Conservation (phyloP, 2,113 vertebrate species). For the Pollimyrus isidori region DNA sequence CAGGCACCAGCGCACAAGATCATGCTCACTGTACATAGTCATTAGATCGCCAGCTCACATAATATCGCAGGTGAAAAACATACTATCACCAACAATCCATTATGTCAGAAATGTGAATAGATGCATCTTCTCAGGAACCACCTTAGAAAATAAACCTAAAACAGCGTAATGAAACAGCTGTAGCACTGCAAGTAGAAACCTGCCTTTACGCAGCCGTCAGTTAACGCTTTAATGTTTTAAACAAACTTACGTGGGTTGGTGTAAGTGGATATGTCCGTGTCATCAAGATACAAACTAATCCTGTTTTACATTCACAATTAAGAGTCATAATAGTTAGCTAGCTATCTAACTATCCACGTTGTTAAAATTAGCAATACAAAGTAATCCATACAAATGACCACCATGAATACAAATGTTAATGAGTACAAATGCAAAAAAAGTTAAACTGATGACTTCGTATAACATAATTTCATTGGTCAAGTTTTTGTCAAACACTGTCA, state of each 20-base stretch:
- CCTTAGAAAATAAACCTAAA: neutral
- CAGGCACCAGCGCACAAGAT: neutral
- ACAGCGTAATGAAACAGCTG: neutral
- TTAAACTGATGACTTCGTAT: neutral
- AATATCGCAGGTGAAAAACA: neutral
- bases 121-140: neutral
- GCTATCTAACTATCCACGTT: neutral
- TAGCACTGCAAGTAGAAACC: neutral
- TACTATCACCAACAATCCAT: neutral
- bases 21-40: neutral
- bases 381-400: neutral
- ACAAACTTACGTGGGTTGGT: neutral
- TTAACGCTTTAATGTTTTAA: neutral
- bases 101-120: neutral
- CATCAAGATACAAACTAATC: neutral
- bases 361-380: neutral
- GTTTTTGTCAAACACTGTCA: neutral
- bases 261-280: neutral
- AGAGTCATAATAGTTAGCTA: neutral
- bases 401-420: neutral
- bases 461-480: neutral
- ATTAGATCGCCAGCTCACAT: neutral
- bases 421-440: neutral
- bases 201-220: neutral
- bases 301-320: neutral